These are phyloP conservation scores for Mamestra configurata DNA, from an alignment of 1,140 invertebrate species.

Conservation along the genomic window DNA sequence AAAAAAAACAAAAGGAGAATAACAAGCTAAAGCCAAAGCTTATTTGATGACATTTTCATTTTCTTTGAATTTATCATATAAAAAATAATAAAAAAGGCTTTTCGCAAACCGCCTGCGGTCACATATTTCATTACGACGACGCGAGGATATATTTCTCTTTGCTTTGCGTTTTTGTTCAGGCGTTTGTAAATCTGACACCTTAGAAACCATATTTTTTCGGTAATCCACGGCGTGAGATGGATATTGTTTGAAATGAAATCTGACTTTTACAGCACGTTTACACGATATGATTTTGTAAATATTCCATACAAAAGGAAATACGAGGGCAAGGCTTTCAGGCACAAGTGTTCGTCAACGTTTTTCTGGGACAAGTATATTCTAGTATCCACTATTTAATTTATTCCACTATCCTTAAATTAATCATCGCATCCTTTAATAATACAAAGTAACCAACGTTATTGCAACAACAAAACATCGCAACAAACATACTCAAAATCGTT, in stretches of 20 bases:
- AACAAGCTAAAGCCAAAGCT: constrained; percentile 37
- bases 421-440: background rate
- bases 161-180: constrained; percentile 57
- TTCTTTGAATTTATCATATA: constrained; percentile 43
- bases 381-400: background rate
- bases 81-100: constrained; percentile 48
- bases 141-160: constrained; percentile 53
- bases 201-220: constrained; percentile 49
- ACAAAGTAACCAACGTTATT: background rate
- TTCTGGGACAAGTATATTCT: background rate
- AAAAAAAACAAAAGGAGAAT: constrained; percentile 9
- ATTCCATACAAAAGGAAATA: background rate
- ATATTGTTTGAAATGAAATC: constrained; percentile 35
- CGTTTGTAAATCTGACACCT: constrained; percentile 58
- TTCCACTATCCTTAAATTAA: background rate
- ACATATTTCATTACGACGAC: constrained; percentile 58
- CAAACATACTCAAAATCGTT: background rate
- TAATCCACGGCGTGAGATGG: constrained; percentile 26
- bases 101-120: constrained; percentile 53
- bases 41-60: constrained; percentile 38
- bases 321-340: background rate
- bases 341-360: background rate
- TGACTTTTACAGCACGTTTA: constrained; percentile 21
- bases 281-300: background rate
- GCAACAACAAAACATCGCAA: constrained; percentile 50